Conservation (phyloP, 2,113 vertebrate genomes). For the Erythrocercus mccallii region DNA sequence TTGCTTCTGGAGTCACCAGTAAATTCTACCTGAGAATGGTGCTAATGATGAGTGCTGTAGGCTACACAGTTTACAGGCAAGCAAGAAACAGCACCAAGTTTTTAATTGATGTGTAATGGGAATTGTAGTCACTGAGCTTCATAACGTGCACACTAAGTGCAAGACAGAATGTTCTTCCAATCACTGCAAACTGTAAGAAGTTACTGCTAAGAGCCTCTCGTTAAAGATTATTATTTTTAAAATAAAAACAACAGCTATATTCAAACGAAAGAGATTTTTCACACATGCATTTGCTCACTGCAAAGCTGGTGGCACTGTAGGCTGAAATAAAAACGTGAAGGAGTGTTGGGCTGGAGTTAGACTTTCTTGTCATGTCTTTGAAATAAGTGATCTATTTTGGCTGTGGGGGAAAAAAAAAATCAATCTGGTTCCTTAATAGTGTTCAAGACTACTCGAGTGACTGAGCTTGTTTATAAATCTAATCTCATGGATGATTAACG, state of each 20-base stretch:
- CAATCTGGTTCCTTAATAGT: slow-evolving; percentile 28
- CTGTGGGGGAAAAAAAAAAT: slow-evolving; percentile 3
- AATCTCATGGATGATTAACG: slow-evolving; percentile 41
- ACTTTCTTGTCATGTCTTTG: slow-evolving; percentile 44
- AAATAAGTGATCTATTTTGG: slow-evolving; percentile 50
- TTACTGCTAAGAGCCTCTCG: not conserved
- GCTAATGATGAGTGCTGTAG: not conserved
- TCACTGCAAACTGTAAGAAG: not conserved
- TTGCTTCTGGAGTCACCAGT: slow-evolving; percentile 22
- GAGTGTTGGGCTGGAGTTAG: not conserved
- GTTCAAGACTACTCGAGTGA: slow-evolving; percentile 20
- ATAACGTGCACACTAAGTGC: not conserved
- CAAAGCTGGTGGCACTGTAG: slow-evolving; percentile 31
- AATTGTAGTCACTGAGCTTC: not conserved
- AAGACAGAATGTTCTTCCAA: slow-evolving; percentile 5
- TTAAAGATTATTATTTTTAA: not conserved
- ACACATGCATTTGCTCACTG: not conserved
- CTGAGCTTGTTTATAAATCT: slow-evolving; percentile 50
- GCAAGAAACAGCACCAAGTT: slow-evolving; percentile 37
- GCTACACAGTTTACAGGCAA: not conserved
- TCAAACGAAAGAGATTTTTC: not conserved
- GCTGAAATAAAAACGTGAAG: not conserved
- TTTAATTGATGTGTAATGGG: slow-evolving; percentile 48
- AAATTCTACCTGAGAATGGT: slow-evolving; percentile 26
- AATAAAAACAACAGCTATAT: not conserved